Conservation (phyloP, 2,888 invertebrate genomes). For the Lapara coniferarum region DNA sequence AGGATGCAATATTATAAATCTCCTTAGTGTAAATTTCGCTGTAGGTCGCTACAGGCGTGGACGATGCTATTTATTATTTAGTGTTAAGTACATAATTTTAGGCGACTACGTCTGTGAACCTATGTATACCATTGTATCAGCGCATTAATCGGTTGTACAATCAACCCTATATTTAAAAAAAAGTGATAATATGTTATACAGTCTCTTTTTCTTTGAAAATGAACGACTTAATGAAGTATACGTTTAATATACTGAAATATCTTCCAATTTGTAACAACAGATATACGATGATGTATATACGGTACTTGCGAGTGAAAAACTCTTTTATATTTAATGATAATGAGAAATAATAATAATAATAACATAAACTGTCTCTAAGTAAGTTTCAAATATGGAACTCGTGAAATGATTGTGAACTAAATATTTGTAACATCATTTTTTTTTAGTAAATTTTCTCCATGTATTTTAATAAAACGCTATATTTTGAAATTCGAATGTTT, state of each 20-base stretch:
- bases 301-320: slow-evolving; percentile 74
- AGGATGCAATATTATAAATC: slow-evolving; percentile 76
- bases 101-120: slow-evolving; percentile 77
- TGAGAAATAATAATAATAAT: slow-evolving; percentile 49
- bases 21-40: slow-evolving; percentile 80
- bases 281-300: slow-evolving; percentile 81
- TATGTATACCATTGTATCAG: slow-evolving; percentile 81
- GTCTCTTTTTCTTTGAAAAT: slow-evolving; percentile 72
- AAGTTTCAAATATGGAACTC: slow-evolving; percentile 66
- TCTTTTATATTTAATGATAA: slow-evolving; percentile 80
- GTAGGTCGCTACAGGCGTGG: slow-evolving; percentile 73
- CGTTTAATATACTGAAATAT: slow-evolving; percentile 83
- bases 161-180: slow-evolving; percentile 70
- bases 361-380: slow-evolving; percentile 75
- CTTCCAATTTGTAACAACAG: slow-evolving; percentile 79
- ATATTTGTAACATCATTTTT: slow-evolving; percentile 45
- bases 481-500: slow-evolving; percentile 16
- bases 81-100: slow-evolving; percentile 75
- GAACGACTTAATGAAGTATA: slow-evolving; percentile 87
- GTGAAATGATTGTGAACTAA: slow-evolving; percentile 43
- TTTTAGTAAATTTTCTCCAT: slow-evolving; percentile 37
- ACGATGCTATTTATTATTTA: slow-evolving; percentile 82
- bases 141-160: slow-evolving; percentile 70
- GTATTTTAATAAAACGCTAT: slow-evolving; percentile 35
- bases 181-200: slow-evolving; percentile 73